Evolutionary conservation across 2,888 invertebrate genomes (phyloP), one percentile per base, ranked within the genome.

Genomic region (Trissonchulus sp.): DNA sequence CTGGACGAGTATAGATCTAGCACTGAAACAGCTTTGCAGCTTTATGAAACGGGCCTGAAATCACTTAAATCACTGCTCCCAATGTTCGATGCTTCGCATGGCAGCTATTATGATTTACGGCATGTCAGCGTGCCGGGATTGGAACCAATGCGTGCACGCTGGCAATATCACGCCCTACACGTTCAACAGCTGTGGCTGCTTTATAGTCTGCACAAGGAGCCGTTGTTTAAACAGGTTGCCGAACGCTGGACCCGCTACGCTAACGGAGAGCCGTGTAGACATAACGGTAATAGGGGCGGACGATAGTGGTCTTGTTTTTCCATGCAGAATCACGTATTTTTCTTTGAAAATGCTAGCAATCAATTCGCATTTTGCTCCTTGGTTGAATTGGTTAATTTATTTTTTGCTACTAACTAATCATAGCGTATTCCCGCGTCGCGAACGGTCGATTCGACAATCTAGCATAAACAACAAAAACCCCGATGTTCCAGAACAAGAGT

Each of bases 121-220:
- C 99, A 99, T 85, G 90, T 95, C 83, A 93, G 93, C 0, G 86
- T 94, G 48, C 77, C 78, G 0, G 83, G 83, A 1, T 92, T 92
- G 31, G 91, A 92, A 30, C 88, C 88, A 1, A 99, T 99, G 86
- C 88, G 97, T 77, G 99, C 99, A 0, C 88, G 99, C 75, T 97
- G 98, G 95, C 99, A 99, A 85, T 99, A 99, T 85, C 99, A 99
- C 86, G 93, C 95, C 0, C 96, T 97, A 0, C 99, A 99, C 85
- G 92, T 99, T 34, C 97, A 96, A 87, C 96, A 99, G 84, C 82
- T 89, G 72, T 83, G 87, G 74, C 88, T 96, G 78, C 89, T 98
- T 78, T 78, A 79, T 63, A 76, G 79, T 36, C 35, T 31, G 28
- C 2, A 3, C 1, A 18, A 69, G 48, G 1, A 1, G 23, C 33